A percentile compares a stretch with the other conserved stretches of the same genome.
phyloP scores from a whole-genome alignment of 1,140 invertebrate genomes.

The Caenorhabditis remanei region DNA sequence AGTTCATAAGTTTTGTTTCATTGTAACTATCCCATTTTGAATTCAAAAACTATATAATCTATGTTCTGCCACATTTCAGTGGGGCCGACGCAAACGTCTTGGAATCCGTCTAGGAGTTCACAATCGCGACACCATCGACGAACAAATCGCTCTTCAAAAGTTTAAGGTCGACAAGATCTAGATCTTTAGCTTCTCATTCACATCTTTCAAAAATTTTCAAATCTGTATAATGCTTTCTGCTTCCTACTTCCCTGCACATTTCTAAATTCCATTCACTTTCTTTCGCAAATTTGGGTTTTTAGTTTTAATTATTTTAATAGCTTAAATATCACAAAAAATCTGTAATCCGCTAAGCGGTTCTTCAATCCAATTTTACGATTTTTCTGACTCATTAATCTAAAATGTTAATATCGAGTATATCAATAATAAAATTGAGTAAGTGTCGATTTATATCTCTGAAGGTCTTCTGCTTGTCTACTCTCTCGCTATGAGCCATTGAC shows the following conservation, averaged over 20 bases:
- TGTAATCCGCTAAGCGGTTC: neutral
- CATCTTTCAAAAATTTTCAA: neutral
- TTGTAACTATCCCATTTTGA: too few relatives aligned
- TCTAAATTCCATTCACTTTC: neutral
- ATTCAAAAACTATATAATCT: neutral
- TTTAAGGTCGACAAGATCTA: neutral
- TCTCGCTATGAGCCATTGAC: neutral
- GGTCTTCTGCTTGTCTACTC: neutral
- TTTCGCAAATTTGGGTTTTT: neutral
- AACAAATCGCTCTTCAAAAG: slow-evolving; percentile 7
- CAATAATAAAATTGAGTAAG: neutral
- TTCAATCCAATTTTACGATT: neutral
- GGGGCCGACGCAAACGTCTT: neutral
- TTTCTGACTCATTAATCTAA: too few relatives aligned
- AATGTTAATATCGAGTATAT: too few relatives aligned
- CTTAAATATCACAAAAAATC: neutral
- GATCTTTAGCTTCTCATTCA: neutral
- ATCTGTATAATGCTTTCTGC: neutral
- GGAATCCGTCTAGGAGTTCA: slow-evolving; percentile 12
- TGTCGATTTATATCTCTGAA: neutral
- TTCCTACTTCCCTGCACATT: neutral
- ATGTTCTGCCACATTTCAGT: neutral
- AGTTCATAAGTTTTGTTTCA: too few relatives aligned
- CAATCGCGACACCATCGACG: slow-evolving; percentile 1
- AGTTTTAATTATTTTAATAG: neutral